Evolutionary conservation across 2,888 invertebrate species (phyloP).

Genomic region (Biston betularia): DNA sequence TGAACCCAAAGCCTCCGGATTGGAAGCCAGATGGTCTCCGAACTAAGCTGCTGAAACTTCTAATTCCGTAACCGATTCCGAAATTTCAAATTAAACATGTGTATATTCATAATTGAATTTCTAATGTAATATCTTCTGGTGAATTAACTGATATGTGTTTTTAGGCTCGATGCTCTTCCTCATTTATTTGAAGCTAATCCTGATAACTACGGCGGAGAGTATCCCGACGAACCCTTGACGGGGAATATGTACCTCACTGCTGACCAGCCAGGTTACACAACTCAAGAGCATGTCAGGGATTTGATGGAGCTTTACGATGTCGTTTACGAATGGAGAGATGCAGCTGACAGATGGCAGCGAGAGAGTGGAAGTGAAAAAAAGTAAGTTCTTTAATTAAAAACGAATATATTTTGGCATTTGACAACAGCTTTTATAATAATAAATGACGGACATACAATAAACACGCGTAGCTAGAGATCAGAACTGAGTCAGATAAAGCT

Average conservation of each 20-base stretch:
- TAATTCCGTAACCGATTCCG: too few species aligned
- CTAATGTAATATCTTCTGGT: too few species aligned
- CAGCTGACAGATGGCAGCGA: constrained; percentile 75
- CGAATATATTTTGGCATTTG: too few species aligned
- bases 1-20: too few species aligned
- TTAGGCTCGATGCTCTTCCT: constrained; percentile 88
- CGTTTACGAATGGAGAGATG: constrained; percentile 84
- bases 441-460: too few species aligned
- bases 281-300: constrained; percentile 88
- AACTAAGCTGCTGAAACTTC: too few species aligned
- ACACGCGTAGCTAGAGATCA: too few species aligned
- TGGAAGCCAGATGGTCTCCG: too few species aligned
- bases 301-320: constrained; percentile 85
- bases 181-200: constrained; percentile 85
- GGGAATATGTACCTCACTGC: constrained; percentile 71
- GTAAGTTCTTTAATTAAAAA: constrained; percentile 53
- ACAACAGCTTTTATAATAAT: too few species aligned
- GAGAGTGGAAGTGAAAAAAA: constrained; percentile 73
- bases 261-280: constrained; percentile 83
- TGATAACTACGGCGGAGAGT: constrained; percentile 63
- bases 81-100: too few species aligned
- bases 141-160: neutral
- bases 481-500: too few species aligned
- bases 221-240: constrained; percentile 83
- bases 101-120: too few species aligned